A percentile compares a stretch with the other conserved stretches of the same genome.
Conservation (phyloP, 2,113 vertebrate species). For the Ammodytes dubius region DNA sequence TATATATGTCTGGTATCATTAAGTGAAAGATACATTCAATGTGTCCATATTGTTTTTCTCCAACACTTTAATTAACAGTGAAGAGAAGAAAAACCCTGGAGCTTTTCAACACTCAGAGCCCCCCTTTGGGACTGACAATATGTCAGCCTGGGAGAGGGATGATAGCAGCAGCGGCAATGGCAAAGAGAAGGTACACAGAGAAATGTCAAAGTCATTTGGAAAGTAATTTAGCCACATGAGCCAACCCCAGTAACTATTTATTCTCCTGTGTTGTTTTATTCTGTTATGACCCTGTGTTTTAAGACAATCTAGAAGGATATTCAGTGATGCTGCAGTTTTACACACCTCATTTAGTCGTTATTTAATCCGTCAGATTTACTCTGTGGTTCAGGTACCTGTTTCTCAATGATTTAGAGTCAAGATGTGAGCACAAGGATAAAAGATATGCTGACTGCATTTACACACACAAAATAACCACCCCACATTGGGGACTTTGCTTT, state of each 20-base stretch:
- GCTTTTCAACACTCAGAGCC: slow-evolving; percentile 56
- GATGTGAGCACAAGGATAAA: not conserved
- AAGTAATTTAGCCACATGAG: slow-evolving; percentile 16
- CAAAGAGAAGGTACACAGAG: slow-evolving; percentile 79
- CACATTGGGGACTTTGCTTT: slow-evolving; percentile 29
- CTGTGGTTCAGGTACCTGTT: not conserved
- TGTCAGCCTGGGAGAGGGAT: slow-evolving; percentile 74
- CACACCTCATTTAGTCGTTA: not conserved
- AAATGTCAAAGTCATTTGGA: slow-evolving; percentile 42
- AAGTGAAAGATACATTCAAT: slow-evolving; percentile 13
- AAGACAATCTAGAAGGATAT: not conserved
- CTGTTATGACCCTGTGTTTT: not conserved
- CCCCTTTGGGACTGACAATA: slow-evolving; percentile 79
- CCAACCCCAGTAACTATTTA: not conserved
- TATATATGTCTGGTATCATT: slow-evolving; percentile 9
- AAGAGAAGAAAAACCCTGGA: slow-evolving; percentile 59
- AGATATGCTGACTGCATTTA: not conserved
- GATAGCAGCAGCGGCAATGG: slow-evolving; percentile 47
- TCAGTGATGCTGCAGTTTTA: not conserved
- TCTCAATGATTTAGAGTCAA: not conserved
- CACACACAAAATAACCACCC: not conserved
- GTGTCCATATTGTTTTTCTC: slow-evolving; percentile 20
- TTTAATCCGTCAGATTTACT: not conserved
- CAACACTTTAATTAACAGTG: slow-evolving; percentile 66
- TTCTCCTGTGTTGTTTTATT: slow-evolving; percentile 14